A percentile compares a stretch with the other conserved stretches of the same genome.
phyloP scores from a whole-genome alignment of 2,888 invertebrate species.

The Drosophila lutescens region DNA sequence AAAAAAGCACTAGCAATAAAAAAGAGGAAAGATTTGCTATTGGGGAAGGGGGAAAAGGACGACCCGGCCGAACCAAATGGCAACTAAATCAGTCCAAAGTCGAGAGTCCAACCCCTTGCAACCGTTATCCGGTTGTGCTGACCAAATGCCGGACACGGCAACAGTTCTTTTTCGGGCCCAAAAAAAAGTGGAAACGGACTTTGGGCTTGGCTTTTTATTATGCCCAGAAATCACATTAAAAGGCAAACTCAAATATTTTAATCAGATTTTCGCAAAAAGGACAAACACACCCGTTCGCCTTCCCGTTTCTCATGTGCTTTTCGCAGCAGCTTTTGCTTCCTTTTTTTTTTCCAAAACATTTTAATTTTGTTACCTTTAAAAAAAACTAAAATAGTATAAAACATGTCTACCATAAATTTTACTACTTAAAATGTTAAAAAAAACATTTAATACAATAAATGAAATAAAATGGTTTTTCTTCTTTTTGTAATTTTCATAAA shows the following conservation, averaged over 20 bases:
- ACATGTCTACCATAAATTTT: neutral
- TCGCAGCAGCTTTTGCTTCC: slow-evolving; percentile 12
- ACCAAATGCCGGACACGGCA: slow-evolving; percentile 45
- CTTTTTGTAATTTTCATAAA: neutral
- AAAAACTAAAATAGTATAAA: no score
- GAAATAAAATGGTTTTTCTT: neutral
- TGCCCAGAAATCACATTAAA: slow-evolving; percentile 84
- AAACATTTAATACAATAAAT: neutral
- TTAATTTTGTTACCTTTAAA: slow-evolving; percentile 18
- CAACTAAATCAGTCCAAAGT: slow-evolving; percentile 42
- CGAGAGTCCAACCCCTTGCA: slow-evolving; percentile 26
- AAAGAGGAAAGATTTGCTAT: neutral
- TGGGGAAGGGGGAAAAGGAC: neutral
- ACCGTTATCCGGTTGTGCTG: slow-evolving; percentile 27
- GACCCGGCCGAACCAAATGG: slow-evolving; percentile 33
- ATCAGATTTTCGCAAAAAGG: slow-evolving; percentile 82
- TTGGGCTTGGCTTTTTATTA: slow-evolving; percentile 71
- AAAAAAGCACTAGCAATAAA: slow-evolving; percentile 23
- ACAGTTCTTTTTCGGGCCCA: slow-evolving; percentile 14
- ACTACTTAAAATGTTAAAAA: neutral
- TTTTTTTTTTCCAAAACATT: slow-evolving; percentile 9
- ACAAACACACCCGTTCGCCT: slow-evolving; percentile 60
- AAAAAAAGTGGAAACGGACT: slow-evolving; percentile 39
- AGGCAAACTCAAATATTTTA: slow-evolving; percentile 84
- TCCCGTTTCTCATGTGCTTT: slow-evolving; percentile 19